Percentiles rank a stretch among this genome's conserved stretches.
Conservation (phyloP, 2,113 vertebrate genomes). For the Empidonax alnorum region DNA sequence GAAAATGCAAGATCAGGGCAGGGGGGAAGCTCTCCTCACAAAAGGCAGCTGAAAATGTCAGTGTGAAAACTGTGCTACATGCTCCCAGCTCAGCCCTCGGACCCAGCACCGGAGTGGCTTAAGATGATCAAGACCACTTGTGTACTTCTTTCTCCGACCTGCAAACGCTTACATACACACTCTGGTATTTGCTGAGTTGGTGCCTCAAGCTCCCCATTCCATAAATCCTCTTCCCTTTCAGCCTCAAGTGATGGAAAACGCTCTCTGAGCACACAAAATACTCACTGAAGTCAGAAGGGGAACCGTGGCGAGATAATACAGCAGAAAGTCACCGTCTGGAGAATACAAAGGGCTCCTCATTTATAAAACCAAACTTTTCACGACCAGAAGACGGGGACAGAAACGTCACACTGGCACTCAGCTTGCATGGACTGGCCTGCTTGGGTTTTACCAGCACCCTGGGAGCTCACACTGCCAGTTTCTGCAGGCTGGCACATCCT, state of each 20-base stretch:
- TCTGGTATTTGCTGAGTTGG: slow-evolving; percentile 47
- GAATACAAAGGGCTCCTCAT: background rate
- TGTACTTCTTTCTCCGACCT: background rate
- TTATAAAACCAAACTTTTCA: background rate
- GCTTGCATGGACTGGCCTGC: background rate
- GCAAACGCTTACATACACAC: background rate
- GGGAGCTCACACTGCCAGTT: background rate
- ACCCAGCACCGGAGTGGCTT: background rate
- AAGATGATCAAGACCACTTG: background rate
- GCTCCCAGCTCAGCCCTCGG: background rate
- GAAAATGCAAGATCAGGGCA: background rate
- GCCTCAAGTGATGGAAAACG: background rate
- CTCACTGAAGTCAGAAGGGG: background rate
- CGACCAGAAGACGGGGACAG: background rate
- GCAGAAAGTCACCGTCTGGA: background rate
- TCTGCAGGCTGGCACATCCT: background rate
- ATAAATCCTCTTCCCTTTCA: slow-evolving; percentile 30
- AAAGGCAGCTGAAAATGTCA: background rate
- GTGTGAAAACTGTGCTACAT: background rate
- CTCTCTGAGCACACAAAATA: background rate
- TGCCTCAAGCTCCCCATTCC: background rate
- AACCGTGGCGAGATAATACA: background rate
- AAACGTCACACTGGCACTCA: rapidly evolving
- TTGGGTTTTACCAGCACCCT: background rate
- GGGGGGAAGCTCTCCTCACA: background rate